Percentiles rank a stretch among this genome's conserved stretches.
Conservation (phyloP, 2,113 vertebrate genomes). For the Barbus barbus region DNA sequence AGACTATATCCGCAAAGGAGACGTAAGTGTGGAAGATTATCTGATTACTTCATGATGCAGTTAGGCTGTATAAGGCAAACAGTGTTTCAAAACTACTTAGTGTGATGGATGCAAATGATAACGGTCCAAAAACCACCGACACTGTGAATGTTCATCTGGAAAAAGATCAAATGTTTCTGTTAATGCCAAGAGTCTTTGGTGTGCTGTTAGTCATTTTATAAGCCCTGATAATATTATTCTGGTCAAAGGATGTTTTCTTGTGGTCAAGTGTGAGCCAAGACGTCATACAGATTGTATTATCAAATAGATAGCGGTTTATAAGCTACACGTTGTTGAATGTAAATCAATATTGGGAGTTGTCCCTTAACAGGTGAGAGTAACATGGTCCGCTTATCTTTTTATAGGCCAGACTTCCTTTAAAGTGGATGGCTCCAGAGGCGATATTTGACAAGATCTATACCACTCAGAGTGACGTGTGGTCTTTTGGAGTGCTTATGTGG, state of each 20-base stretch:
- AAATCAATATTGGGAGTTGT: background rate
- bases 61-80: background rate
- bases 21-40: constrained; percentile 77
- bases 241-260: constrained; percentile 36
- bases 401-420: constrained; percentile 91
- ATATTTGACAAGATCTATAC: constrained; percentile 97
- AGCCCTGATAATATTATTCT: constrained; percentile 23
- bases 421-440: constrained; percentile 96
- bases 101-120: constrained; percentile 39
- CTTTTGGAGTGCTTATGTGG: constrained; percentile 92
- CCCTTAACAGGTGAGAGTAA: constrained; percentile 25
- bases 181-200: constrained; percentile 38
- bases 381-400: constrained; percentile 23
- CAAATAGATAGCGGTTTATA: background rate
- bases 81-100: constrained; percentile 41
- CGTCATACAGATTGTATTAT: constrained; percentile 30
- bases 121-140: constrained; percentile 24
- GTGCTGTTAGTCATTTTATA: constrained; percentile 39
- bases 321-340: background rate
- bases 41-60: constrained; percentile 5
- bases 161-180: constrained; percentile 44
- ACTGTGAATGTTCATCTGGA: constrained; percentile 29
- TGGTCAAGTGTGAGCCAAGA: constrained; percentile 25
- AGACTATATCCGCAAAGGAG: constrained; percentile 93
- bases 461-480: constrained; percentile 94